A percentile compares a stretch with the other conserved stretches of the same genome.
Conservation (phyloP, 2,797 vertebrate species). For the Syndactyla subalaris region DNA sequence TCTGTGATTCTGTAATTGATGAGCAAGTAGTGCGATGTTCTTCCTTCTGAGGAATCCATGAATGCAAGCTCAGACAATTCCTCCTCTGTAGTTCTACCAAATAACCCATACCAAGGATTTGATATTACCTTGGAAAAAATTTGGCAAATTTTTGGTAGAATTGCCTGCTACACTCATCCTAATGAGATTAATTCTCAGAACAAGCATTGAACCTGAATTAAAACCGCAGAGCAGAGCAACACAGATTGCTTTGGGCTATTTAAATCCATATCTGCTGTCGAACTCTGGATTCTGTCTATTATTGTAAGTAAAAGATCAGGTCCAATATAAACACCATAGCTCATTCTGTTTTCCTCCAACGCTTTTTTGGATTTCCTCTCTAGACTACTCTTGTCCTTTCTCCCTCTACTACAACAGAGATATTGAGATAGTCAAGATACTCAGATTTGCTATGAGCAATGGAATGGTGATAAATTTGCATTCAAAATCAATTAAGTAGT, state of each 20-base stretch:
- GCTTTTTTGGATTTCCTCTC: background rate
- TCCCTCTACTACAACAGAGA: background rate
- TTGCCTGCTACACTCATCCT: background rate
- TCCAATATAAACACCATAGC: background rate
- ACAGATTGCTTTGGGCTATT: background rate
- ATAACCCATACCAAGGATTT: background rate
- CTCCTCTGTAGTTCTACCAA: background rate
- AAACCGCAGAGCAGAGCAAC: background rate
- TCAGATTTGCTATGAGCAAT: background rate
- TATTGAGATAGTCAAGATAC: background rate
- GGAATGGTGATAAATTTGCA: background rate
- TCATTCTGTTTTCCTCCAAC: background rate
- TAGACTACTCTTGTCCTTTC: background rate
- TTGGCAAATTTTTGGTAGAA: background rate
- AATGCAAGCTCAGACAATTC: background rate
- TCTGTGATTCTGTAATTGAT: background rate
- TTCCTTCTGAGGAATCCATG: background rate
- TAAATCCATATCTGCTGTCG: background rate
- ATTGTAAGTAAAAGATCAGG: background rate
- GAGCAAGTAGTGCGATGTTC: background rate
- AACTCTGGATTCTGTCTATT: background rate
- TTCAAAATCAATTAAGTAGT: background rate
- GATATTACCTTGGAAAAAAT: background rate
- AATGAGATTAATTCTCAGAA: slow-evolving; percentile 3
- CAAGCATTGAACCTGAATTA: background rate